Evolutionary conservation across 2,797 vertebrate genomes (phyloP).

Genomic region (Hephaestus fuliginosus): DNA sequence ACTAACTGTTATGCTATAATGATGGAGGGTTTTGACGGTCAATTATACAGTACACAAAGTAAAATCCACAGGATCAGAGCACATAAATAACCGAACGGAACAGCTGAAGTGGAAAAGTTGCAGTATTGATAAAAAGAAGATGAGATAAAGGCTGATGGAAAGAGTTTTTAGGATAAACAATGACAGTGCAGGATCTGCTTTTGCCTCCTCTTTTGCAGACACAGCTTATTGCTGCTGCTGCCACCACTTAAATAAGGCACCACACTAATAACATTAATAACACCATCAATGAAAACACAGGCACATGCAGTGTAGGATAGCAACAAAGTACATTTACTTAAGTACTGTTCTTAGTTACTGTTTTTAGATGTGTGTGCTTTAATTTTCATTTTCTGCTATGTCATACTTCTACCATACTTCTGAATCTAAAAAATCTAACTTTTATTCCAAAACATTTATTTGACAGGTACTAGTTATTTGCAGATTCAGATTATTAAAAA

Average conservation of each 20-base stretch:
- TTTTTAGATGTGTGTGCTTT: not conserved
- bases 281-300: not conserved
- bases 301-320: not conserved
- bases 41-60: constrained; percentile 12
- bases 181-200: constrained; percentile 7
- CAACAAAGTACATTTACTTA: not conserved
- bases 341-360: not conserved
- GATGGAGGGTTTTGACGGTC: not conserved
- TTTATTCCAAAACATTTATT: not conserved
- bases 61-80: not conserved
- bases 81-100: not conserved
- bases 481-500: not conserved
- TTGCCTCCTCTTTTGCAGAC: not conserved
- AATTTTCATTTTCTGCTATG: too few relatives aligned
- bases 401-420: not conserved
- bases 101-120: not conserved
- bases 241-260: not conserved
- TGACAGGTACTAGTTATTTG: not conserved
- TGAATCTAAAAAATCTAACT: not conserved
- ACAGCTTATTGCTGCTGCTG: not conserved
- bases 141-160: not conserved
- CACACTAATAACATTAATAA: not conserved
- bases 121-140: not conserved
- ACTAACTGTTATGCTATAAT: not conserved
- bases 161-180: not conserved